Base-by-base conservation (phyloP, 2,888 invertebrate species). In the Acrocyrtus sp. region DNA sequence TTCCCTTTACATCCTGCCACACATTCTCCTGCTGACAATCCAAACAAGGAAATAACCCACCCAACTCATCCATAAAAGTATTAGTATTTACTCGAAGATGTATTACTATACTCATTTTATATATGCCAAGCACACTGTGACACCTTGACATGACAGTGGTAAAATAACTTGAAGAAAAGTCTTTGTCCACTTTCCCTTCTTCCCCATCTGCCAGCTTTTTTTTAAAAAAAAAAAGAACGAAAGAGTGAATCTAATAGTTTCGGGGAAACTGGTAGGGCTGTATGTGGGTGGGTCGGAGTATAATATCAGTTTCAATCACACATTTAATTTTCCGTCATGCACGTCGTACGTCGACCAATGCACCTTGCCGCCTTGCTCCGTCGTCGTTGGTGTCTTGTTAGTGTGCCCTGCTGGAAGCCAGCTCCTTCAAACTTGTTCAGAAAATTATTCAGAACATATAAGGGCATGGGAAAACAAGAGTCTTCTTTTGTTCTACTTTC, bases 11-110 rank as follows among this genome's bases (percentile, higher is more conserved):
- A 61, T 24, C 15, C 3, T 29, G 1, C 48, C 34, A 26, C 43
- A 19, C 48, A 34, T 39, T 1, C 62, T 62, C 24, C 63, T 72
- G 73, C 67, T 73, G 73, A 73, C 73, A 73, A 66, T 66, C 62
- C 73, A 73, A 73, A 73, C 72, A 72, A 72, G 65, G 45, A 61
- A 67, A 72, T 53, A 65, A 72, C 61, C 61, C 21, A 62, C 29
- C 51, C 39, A 45, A 61, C 29, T 34, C 34, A 34, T 34, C 34
- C 26, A 51, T 51, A 24, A 51, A 51, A 51, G n/a, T 15, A 51
- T 51, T 51, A 34, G 34, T 34, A 34, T 51, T 50, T 51, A 22
- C n/a, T n/a, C n/a, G n/a, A n/a, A n/a, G n/a, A n/a, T n/a, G n/a
- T 51, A 51, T 24, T 26, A 51, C 51, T 34, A 34, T 34, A 34